A percentile compares a stretch with the other conserved stretches of the same genome.
Conservation (phyloP, 1,140 invertebrate genomes). For the Aphis gossypii region DNA sequence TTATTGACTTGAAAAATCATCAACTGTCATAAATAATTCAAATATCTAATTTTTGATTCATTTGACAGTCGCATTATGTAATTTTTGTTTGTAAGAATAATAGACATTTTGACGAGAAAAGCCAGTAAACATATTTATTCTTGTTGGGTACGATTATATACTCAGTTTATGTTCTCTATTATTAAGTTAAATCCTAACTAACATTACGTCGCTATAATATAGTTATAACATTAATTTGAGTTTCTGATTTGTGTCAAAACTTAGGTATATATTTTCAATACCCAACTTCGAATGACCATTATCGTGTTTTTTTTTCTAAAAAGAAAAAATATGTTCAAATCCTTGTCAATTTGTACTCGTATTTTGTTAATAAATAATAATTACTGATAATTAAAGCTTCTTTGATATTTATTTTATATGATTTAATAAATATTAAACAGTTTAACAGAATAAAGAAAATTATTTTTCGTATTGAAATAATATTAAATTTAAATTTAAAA, state of each 20-base stretch:
- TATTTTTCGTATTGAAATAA: not conserved
- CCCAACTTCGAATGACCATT: not conserved
- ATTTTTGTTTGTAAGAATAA: not conserved
- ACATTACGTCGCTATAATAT: not conserved
- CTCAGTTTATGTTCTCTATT: not conserved
- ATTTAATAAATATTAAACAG: not conserved
- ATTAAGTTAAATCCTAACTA: not conserved
- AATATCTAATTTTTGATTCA: not conserved
- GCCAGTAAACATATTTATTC: not conserved
- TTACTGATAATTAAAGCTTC: not conserved
- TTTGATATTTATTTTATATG: not conserved
- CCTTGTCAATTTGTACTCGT: not conserved
- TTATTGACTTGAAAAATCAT: not conserved
- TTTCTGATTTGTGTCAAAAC: not conserved
- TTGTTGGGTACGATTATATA: not conserved
- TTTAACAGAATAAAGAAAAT: not conserved
- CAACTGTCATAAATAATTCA: not conserved
- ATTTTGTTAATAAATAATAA: not conserved
- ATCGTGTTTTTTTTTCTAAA: not conserved
- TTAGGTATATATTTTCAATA: not conserved
- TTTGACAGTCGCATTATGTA: not conserved
- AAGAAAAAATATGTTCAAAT: not conserved
- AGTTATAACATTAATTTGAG: not conserved
- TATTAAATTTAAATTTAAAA: not conserved
- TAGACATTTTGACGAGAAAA: not conserved